Evolutionary conservation across 2,113 vertebrate species (phyloP).

Genomic region (Todiramphus saurophagus): DNA sequence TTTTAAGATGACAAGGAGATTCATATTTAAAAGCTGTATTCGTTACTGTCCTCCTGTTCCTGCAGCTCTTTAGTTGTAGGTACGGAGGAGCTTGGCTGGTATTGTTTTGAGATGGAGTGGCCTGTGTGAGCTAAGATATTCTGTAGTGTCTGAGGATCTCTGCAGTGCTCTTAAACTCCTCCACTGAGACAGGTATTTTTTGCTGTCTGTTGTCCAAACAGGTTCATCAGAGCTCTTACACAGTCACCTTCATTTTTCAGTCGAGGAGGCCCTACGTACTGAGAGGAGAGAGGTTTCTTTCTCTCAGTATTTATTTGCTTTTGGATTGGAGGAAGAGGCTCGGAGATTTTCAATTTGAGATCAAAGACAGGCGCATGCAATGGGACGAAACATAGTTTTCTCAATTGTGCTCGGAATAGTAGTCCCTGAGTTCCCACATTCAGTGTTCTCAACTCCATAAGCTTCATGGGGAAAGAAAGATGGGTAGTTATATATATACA

Average conservation of each 20-base stretch:
- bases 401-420: constrained; percentile 57
- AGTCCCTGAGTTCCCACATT: constrained; percentile 61
- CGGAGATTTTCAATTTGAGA: constrained; percentile 65
- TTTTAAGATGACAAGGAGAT: not conserved
- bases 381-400: constrained; percentile 62
- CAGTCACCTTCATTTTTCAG: constrained; percentile 33
- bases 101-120: constrained; percentile 44
- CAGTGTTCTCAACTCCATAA: constrained; percentile 22
- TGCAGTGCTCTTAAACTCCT: constrained; percentile 59
- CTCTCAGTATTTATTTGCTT: constrained; percentile 63
- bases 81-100: constrained; percentile 40
- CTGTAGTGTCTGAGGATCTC: constrained; percentile 60
- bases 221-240: constrained; percentile 36
- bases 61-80: constrained; percentile 22
- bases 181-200: constrained; percentile 60
- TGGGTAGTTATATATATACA: constrained; percentile 38
- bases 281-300: constrained; percentile 46
- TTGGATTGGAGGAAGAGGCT: constrained; percentile 66
- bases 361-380: constrained; percentile 67
- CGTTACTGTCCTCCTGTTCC: not conserved
- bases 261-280: not conserved
- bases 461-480: constrained; percentile 6
- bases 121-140: constrained; percentile 54
- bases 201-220: constrained; percentile 49
- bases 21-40: constrained; percentile 11